Conservation (phyloP, 2,113 vertebrate genomes). For the Fukomys damarensis region DNA sequence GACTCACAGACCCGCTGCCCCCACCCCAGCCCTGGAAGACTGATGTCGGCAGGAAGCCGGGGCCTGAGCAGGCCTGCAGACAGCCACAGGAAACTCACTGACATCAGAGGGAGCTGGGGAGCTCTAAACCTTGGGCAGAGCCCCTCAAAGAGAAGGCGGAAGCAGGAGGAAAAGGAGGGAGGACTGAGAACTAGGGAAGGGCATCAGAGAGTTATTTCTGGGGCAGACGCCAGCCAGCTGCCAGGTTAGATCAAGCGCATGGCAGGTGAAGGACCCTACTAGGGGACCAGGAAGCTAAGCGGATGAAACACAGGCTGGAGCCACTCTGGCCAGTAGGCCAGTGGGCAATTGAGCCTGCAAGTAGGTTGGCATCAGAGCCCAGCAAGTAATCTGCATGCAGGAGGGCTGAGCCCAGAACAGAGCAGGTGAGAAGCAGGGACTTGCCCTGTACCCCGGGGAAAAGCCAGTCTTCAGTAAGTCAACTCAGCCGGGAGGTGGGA, state of each 20-base stretch:
- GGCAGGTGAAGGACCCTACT: background rate
- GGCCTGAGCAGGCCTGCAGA: background rate
- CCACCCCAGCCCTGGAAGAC: background rate
- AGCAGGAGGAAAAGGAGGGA: background rate
- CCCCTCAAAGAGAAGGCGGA: background rate
- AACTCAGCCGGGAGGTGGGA: background rate
- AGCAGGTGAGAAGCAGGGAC: background rate
- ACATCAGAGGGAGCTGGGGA: background rate
- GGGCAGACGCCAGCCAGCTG: background rate
- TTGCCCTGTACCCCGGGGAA: background rate
- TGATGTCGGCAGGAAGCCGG: rapidly evolving
- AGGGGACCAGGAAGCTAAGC: background rate
- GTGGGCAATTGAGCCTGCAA: background rate
- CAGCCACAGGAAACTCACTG: background rate
- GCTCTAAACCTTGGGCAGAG: background rate
- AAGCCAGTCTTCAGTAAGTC: background rate
- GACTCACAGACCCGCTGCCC: conserved; percentile 64
- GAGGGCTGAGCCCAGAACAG: too few species aligned
- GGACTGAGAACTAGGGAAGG: background rate
- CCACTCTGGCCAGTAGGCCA: background rate
- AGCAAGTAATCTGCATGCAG: too few species aligned
- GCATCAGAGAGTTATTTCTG: background rate
- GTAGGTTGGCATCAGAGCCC: background rate
- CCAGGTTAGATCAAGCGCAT: background rate
- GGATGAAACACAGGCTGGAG: background rate